These are phyloP conservation scores for Neodiprion virginianus DNA, from an alignment of 1,140 invertebrate species.

Conservation along the genomic window DNA sequence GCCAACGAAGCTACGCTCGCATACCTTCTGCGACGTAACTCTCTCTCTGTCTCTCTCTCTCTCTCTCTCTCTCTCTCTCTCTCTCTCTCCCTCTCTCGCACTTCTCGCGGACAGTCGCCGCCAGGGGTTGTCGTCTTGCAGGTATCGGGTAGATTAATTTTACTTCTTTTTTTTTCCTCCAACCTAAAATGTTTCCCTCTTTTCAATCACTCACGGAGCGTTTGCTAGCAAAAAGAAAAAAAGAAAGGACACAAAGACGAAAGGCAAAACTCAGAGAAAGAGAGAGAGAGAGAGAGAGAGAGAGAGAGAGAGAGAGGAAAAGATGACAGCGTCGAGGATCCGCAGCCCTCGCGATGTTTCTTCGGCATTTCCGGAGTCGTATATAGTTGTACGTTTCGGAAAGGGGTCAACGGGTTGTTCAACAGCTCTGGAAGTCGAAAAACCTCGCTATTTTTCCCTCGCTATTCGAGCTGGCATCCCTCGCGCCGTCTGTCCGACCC, in stretches of 20 bases:
- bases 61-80: slow-evolving; percentile 11
- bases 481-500: too few species aligned
- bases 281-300: slow-evolving; percentile 23
- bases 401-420: slow-evolving; percentile 13
- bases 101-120: slow-evolving; percentile 13
- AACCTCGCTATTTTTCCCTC: too few species aligned
- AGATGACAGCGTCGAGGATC: background rate
- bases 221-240: slow-evolving; percentile 7
- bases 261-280: background rate
- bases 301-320: slow-evolving; percentile 21
- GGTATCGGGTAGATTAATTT: background rate
- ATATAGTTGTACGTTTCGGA: slow-evolving; percentile 9
- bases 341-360: background rate
- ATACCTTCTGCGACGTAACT: slow-evolving; percentile 5
- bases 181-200: background rate
- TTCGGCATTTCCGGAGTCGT: background rate
- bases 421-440: background rate
- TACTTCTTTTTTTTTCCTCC: background rate
- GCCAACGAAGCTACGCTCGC: background rate
- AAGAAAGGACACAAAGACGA: background rate
- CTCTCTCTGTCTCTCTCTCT: background rate
- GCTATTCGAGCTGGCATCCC: too few species aligned
- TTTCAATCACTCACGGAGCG: background rate
- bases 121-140: slow-evolving; percentile 1
- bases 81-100: background rate